These are phyloP conservation scores for Drosophila rubida DNA, from an alignment of 2,888 invertebrate genomes.

Conservation along the genomic window DNA sequence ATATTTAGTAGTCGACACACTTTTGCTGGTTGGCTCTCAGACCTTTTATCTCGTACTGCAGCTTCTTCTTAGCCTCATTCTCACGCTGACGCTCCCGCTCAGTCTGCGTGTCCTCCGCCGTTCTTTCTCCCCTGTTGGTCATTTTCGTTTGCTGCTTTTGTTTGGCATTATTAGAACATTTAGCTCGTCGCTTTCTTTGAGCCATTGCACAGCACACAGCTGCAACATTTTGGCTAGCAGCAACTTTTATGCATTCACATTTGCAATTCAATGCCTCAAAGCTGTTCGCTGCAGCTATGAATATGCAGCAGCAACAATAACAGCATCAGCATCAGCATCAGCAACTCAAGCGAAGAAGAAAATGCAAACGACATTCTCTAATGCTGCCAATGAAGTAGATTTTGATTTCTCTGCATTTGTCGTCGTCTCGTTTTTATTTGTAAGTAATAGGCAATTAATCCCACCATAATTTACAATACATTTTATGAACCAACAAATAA, in stretches of 20 bases:
- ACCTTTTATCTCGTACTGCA: constrained; percentile 16
- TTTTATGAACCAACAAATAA: constrained; percentile 54
- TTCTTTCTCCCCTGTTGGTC: constrained; percentile 23
- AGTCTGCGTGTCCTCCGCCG: background rate
- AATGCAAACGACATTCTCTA: constrained; percentile 10
- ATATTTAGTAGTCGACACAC: constrained; percentile 46
- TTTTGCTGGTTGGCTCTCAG: constrained; percentile 27
- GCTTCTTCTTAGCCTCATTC: background rate
- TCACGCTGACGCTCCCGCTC: background rate
- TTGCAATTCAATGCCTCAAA: constrained; percentile 45
- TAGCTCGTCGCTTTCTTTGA: constrained; percentile 46
- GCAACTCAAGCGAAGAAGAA: constrained; percentile 14
- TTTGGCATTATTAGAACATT: constrained; percentile 57
- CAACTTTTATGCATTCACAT: constrained; percentile 46
- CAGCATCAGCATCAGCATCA: constrained; percentile 6
- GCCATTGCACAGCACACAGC: constrained; percentile 21
- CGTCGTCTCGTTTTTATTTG: constrained; percentile 34
- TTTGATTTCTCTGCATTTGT: constrained; percentile 28
- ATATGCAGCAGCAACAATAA: constrained; percentile 37
- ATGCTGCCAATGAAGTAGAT: constrained; percentile 42
- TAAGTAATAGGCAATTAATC: constrained; percentile 80
- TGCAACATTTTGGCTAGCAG: constrained; percentile 29
- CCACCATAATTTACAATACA: constrained; percentile 84
- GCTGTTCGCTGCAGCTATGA: constrained; percentile 31
- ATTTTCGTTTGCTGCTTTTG: constrained; percentile 44